phyloP scores from a whole-genome alignment of 2,797 vertebrate genomes.

The Ciconia nigra region DNA sequence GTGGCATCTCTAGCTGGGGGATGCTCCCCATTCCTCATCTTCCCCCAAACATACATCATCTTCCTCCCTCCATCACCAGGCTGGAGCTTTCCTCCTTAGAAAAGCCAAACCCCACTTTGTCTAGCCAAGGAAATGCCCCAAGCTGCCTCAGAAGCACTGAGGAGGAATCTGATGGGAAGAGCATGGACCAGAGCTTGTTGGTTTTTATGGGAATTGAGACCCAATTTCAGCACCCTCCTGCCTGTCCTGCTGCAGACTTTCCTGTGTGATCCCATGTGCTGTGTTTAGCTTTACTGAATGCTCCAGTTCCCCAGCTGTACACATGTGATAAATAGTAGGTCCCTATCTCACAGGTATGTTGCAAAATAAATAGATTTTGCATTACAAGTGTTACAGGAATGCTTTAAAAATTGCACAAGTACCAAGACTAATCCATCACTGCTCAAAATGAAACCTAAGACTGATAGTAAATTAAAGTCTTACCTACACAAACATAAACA shows the following conservation, averaged over 20 bases:
- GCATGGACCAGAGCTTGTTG: background rate
- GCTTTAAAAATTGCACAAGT: background rate
- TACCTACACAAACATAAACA: background rate
- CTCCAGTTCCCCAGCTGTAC: background rate
- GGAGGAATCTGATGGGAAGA: background rate
- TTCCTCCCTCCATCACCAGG: background rate
- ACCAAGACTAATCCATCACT: background rate
- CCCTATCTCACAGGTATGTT: background rate
- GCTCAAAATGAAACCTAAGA: background rate
- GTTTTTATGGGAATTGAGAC: background rate
- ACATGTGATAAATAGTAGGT: background rate
- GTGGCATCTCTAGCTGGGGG: background rate
- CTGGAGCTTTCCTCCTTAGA: background rate
- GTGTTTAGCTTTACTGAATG: background rate
- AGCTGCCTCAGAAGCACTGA: background rate
- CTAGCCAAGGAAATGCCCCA: background rate
- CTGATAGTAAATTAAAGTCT: background rate
- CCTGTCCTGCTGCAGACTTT: background rate
- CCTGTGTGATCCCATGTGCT: background rate
- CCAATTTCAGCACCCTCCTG: background rate
- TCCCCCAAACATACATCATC: background rate
- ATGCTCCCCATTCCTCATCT: background rate
- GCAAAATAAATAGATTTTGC: background rate
- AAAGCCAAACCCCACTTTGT: background rate
- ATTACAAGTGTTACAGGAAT: background rate